phyloP scores from a whole-genome alignment of 2,888 invertebrate genomes.

The Eudemis profundana region DNA sequence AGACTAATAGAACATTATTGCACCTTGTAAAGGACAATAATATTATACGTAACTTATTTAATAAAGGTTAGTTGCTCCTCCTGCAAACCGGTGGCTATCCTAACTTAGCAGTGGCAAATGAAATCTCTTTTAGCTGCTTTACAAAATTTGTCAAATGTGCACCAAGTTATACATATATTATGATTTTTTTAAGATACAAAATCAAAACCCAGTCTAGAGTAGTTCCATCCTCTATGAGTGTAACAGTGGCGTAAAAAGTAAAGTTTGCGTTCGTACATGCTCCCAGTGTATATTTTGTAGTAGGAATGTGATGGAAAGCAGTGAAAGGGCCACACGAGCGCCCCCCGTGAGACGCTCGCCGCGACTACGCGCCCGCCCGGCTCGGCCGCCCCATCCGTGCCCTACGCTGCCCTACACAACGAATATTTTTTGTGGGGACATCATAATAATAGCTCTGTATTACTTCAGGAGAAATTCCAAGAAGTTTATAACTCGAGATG shows the following conservation, averaged over 20 bases:
- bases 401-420: constrained; percentile 68
- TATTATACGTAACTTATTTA: constrained; percentile 3
- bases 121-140: too few species aligned
- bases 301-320: constrained; percentile 8
- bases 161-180: too few species aligned
- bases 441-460: constrained; percentile 85
- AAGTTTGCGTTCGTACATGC: not conserved
- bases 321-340: constrained; percentile 3
- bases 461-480: constrained; percentile 86
- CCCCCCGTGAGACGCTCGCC: constrained; percentile 14
- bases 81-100: too few species aligned
- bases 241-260: not conserved
- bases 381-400: constrained; percentile 53
- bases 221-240: too few species aligned
- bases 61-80: not conserved
- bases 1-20: constrained; percentile 4
- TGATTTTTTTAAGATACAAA: too few species aligned
- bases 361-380: constrained; percentile 57
- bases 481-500: constrained; percentile 86
- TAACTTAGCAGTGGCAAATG: too few species aligned
- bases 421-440: constrained; percentile 85
- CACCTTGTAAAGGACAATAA: constrained; percentile 11
- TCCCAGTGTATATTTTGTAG: not conserved
- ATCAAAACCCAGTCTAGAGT: too few species aligned
- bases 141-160: not conserved